phyloP scores from a whole-genome alignment of 2,797 vertebrate genomes.

The Tachyglossus aculeatus region DNA sequence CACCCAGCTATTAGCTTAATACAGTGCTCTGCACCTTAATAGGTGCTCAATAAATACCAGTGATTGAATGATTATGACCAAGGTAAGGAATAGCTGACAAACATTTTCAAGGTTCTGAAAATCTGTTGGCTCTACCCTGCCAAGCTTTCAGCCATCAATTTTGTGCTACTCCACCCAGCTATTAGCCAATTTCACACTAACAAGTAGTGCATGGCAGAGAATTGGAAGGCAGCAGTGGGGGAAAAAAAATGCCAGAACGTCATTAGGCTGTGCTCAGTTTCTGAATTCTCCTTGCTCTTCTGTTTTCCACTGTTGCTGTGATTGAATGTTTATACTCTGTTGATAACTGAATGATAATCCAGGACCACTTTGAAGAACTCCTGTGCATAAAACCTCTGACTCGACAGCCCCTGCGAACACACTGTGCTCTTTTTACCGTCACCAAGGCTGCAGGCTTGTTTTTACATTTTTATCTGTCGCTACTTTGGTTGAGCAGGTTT shows the following conservation, averaged over 20 bases:
- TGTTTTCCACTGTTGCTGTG: neutral
- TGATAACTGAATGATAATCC: constrained; percentile 14
- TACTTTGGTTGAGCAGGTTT: no score
- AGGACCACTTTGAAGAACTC: constrained; percentile 39
- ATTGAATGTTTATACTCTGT: constrained; percentile 25
- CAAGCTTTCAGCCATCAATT: neutral
- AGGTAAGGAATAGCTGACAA: constrained; percentile 21
- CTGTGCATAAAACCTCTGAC: constrained; percentile 8
- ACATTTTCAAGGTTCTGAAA: neutral
- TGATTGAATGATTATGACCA: no score
- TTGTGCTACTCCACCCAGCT: neutral
- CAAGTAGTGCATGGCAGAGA: neutral
- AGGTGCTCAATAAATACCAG: no score
- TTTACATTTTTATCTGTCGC: no score
- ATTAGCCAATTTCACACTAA: neutral
- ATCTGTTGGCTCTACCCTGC: neutral
- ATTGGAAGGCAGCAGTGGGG: neutral
- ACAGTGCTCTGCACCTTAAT: no score
- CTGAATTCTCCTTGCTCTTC: neutral
- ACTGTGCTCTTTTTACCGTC: no score
- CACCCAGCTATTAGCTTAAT: neutral
- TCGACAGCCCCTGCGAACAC: no score
- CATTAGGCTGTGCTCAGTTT: neutral
- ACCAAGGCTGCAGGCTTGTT: no score
- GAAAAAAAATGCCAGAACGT: neutral